Base-by-base conservation (phyloP, 2,113 vertebrate genomes). In the Vimba vimba region DNA sequence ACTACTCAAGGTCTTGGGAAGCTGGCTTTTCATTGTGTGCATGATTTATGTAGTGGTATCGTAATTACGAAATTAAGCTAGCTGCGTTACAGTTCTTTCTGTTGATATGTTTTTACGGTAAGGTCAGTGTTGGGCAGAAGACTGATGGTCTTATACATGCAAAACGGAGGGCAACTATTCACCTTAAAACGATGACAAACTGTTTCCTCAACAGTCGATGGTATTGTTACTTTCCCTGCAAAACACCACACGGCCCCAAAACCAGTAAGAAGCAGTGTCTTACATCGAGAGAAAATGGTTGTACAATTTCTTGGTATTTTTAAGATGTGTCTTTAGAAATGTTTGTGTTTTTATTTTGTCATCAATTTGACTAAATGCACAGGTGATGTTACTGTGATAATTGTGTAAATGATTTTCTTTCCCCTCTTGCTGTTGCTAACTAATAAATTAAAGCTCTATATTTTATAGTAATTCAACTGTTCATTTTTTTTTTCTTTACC, bases 381-480 rank as follows among this genome's bases (percentile, higher is more conserved):
- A 93, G 91, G 90, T 94, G 90, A 93, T 92, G 90, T 93, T 91
- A 90, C 91, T 94, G 93, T 93, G 92, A 93, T 93, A 91, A 92
- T 93, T 69, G 89, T 94, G 94, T 94, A 93, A 93, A 94, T 93
- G 79, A 92, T 91, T 91, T 89, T 91, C 55, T 89, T 91, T 91
- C 90, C 87, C 55, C 78, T 77, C 62, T 85, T 92, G 90, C 91
- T 93, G 93, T 95, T 94, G 92, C 93, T 90, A 91, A 94, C 93
- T 95, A 95, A 95, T 95, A 94, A 95, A 95, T 95, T 94, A 95
- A 95, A 95, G 94, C 93, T 95, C 93, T 95, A 95, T 95, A 95
- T 95, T 95, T 95, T 94, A 92, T 95, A 94, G 93, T 92, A 95
- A 94, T 91, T 88, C 91, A 91, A 89, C 90, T 90, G 85, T 90